A percentile compares a stretch with the other conserved stretches of the same genome.
Evolutionary conservation across 2,113 vertebrate genomes (phyloP).

Genomic region (Phalacrocorax brasilianus): DNA sequence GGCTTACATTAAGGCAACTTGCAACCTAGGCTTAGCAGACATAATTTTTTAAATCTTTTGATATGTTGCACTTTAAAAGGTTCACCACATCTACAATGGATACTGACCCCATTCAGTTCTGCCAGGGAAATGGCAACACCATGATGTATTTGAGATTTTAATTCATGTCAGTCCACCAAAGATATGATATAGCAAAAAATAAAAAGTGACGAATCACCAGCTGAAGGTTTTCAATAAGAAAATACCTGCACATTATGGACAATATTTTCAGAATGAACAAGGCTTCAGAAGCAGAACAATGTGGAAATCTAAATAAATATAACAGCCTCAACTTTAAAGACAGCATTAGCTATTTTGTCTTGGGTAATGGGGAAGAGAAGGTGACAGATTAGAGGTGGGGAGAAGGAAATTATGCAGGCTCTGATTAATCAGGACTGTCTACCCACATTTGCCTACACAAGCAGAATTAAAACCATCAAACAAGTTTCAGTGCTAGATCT

Average conservation of each 20-base stretch:
- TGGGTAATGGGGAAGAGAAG: background rate
- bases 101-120: background rate
- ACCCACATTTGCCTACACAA: background rate
- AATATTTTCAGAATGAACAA: background rate
- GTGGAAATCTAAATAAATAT: background rate
- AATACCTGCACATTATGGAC: background rate
- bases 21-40: background rate
- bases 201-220: background rate
- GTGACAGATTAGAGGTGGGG: background rate
- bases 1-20: conserved; percentile 36
- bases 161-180: background rate
- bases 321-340: background rate
- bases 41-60: conserved; percentile 1
- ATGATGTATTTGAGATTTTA: background rate
- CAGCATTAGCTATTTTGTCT: background rate
- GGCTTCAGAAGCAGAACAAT: background rate
- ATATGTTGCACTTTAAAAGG: background rate
- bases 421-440: conserved; percentile 21
- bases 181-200: background rate
- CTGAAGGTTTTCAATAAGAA: background rate
- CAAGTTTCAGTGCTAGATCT: background rate
- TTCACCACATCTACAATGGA: background rate
- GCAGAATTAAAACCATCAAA: conserved; percentile 30
- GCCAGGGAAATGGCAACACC: background rate
- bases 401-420: background rate